Percentiles rank a stretch among this genome's conserved stretches.
Evolutionary conservation across 2,888 invertebrate genomes (phyloP).

Genomic region (Caenorhabditis imperialis): DNA sequence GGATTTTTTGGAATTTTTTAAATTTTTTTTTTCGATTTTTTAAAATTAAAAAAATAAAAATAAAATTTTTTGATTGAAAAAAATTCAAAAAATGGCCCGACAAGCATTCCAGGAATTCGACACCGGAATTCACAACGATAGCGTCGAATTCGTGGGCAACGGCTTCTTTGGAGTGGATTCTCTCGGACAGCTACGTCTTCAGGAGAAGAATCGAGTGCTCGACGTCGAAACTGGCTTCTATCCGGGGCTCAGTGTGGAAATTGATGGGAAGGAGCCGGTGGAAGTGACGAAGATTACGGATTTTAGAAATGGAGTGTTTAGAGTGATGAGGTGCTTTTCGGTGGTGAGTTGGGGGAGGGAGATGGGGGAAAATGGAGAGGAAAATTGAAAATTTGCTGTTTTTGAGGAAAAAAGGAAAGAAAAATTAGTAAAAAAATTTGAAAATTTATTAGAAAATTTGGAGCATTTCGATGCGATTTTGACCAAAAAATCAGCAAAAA

Average conservation of each 20-base stretch:
- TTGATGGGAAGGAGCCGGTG: conserved; percentile 29
- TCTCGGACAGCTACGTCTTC: conserved; percentile 52
- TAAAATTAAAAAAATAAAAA: too few species aligned
- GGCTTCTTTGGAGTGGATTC: conserved; percentile 71
- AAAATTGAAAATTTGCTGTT: too few species aligned
- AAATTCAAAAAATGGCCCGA: too few species aligned
- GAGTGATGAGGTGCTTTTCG: conserved; percentile 52
- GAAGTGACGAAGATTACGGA: conserved; percentile 50
- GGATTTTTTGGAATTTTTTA: too few species aligned
- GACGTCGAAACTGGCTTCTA: conserved; percentile 49
- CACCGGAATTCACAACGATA: conserved; percentile 49
- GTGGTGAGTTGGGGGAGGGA: too few species aligned
- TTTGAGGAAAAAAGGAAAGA: too few species aligned
- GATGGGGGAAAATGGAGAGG: too few species aligned
- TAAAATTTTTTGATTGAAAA: too few species aligned
- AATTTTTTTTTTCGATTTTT: not conserved
- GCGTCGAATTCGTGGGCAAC: conserved; percentile 72
- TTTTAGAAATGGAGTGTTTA: conserved; percentile 55
- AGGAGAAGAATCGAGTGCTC: conserved; percentile 44
- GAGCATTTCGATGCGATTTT: too few species aligned
- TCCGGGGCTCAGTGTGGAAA: conserved; percentile 38
- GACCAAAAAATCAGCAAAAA: too few species aligned
- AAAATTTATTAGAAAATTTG: too few species aligned
- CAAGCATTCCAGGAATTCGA: conserved; percentile 56
- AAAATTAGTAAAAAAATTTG: too few species aligned